These are phyloP conservation scores for Arizona elegans DNA, from an alignment of 2,113 vertebrate genomes.

Conservation along the genomic window DNA sequence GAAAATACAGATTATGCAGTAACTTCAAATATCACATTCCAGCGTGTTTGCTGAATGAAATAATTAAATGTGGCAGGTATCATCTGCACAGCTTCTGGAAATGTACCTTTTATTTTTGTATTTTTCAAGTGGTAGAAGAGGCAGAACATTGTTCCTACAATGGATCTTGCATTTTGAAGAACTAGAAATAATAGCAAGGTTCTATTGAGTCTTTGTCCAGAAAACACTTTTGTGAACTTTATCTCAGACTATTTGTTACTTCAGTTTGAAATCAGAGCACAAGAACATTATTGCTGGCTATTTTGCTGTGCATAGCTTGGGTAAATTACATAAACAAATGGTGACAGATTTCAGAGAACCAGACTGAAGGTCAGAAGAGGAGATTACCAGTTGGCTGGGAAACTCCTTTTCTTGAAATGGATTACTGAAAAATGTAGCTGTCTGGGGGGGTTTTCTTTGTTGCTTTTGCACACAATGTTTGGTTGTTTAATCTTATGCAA, in stretches of 20 bases:
- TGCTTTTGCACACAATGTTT: neutral
- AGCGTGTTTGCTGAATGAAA: neutral
- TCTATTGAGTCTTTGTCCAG: neutral
- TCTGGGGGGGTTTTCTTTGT: neutral
- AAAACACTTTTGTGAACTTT: neutral
- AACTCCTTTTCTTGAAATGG: neutral
- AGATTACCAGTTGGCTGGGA: too few species aligned
- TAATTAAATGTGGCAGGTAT: neutral
- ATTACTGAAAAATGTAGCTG: neutral
- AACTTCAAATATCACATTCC: neutral
- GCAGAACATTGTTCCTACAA: neutral
- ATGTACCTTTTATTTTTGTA: neutral
- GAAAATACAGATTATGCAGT: neutral
- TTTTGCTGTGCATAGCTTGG: neutral
- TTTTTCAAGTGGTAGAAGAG: neutral
- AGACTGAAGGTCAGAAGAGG: neutral
- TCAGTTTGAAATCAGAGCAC: neutral
- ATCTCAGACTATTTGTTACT: neutral
- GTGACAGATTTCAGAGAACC: neutral
- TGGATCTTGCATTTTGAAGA: neutral
- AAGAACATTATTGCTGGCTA: neutral
- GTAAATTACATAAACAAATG: neutral
- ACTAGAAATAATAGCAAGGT: neutral
- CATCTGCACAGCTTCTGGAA: neutral
- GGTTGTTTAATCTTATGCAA: neutral